phyloP scores from a whole-genome alignment of 2,113 vertebrate species.

The Lynx canadensis region DNA sequence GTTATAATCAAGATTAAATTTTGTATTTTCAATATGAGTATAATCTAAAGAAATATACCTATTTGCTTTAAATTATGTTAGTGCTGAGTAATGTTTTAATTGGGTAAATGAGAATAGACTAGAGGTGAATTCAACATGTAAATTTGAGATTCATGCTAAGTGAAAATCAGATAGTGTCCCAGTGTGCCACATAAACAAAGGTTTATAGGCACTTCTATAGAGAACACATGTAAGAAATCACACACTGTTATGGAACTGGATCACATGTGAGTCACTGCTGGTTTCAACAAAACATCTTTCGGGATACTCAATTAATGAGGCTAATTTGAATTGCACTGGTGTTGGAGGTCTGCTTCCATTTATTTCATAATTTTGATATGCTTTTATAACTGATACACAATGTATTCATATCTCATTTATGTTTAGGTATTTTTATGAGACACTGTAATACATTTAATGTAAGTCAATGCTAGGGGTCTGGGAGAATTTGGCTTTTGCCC shows the following conservation, averaged over 20 bases:
- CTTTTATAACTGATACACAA: not conserved
- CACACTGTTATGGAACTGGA: not conserved
- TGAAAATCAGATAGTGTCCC: slow-evolving; percentile 3
- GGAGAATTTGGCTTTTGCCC: not conserved
- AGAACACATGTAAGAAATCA: not conserved
- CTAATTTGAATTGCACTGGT: slow-evolving; percentile 18
- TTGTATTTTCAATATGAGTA: not conserved
- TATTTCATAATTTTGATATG: not conserved
- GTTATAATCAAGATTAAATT: not conserved
- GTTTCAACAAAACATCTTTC: not conserved
- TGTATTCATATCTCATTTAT: not conserved
- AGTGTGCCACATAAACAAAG: not conserved
- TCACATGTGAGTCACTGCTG: not conserved
- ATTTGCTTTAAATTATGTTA: not conserved
- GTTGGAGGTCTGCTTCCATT: not conserved
- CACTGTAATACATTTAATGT: not conserved
- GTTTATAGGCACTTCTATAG: not conserved
- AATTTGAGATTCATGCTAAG: not conserved
- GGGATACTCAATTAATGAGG: not conserved
- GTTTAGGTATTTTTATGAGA: slow-evolving; percentile 17
- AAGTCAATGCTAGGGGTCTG: not conserved
- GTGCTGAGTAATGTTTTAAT: not conserved
- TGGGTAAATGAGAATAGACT: not conserved
- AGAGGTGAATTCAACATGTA: not conserved
- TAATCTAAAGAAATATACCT: not conserved